These are phyloP conservation scores for Tiliacea aurago DNA, from an alignment of 2,888 invertebrate species.

Conservation along the genomic window DNA sequence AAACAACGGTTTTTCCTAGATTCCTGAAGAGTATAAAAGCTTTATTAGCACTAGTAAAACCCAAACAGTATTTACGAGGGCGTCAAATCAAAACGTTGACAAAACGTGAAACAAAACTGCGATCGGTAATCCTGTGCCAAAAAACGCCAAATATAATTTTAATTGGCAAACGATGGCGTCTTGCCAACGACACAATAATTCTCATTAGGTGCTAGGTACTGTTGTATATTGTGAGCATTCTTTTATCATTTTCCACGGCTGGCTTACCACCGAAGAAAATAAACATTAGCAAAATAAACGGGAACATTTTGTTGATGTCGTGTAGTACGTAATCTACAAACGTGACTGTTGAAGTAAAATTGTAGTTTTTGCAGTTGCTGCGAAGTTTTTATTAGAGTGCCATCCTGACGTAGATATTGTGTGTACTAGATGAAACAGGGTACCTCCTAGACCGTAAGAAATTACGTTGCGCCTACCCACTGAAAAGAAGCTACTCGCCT, in stretches of 20 bases:
- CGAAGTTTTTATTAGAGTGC: not conserved
- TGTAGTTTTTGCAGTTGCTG: not conserved
- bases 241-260: constrained; percentile 58
- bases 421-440: not conserved
- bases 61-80: constrained; percentile 41
- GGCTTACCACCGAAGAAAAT: constrained; percentile 47
- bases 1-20: not conserved
- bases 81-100: constrained; percentile 49
- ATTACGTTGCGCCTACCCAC: not conserved
- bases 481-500: not conserved
- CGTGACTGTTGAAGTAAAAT: not conserved
- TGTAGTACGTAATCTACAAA: not conserved
- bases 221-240: constrained; percentile 55
- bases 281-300: constrained; percentile 28
- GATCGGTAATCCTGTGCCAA: constrained; percentile 60
- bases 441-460: not conserved
- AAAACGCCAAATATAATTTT: constrained; percentile 70
- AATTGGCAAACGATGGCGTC: constrained; percentile 62
- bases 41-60: constrained; percentile 11
- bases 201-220: constrained; percentile 61
- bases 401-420: not conserved
- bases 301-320: constrained; percentile 25
- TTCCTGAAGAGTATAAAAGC: not conserved
- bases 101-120: constrained; percentile 55
- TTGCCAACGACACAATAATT: constrained; percentile 60